Evolutionary conservation across 2,888 invertebrate genomes (phyloP).

Genomic region (Mimumesa dahlbomi): DNA sequence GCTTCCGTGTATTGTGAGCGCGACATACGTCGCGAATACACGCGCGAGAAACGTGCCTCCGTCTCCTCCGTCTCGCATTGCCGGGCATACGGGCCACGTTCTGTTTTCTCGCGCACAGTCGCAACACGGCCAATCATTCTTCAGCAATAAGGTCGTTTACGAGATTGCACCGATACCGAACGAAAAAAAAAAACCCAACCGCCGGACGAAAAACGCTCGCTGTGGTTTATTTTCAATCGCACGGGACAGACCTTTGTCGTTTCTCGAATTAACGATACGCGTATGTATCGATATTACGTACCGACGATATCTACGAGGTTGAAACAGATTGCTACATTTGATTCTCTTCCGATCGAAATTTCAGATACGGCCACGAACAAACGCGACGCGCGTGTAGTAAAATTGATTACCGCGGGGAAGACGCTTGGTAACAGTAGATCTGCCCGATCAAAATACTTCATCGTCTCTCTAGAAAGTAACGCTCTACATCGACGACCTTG

Average conservation of each 20-base stretch:
- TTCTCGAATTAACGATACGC: no score
- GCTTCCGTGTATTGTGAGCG: conserved; percentile 47
- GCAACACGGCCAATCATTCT: conserved; percentile 48
- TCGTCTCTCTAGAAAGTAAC: conserved; percentile 61
- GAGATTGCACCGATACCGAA: no score
- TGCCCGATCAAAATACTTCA: conserved; percentile 13
- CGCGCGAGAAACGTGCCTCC: conserved; percentile 53
- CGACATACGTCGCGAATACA: conserved; percentile 30
- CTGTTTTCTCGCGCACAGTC: conserved; percentile 59
- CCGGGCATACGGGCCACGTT: conserved; percentile 68
- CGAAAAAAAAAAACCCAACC: no score
- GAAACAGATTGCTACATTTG: no score
- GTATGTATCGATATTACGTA: no score
- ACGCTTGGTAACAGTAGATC: background rate
- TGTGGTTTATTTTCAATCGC: background rate
- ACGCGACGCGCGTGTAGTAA: no score
- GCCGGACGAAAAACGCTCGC: no score
- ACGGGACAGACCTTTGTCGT: conserved; percentile 3
- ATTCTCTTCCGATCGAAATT: no score
- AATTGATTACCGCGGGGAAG: background rate
- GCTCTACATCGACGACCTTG: conserved; percentile 64
- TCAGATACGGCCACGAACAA: no score
- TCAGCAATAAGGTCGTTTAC: conserved; percentile 53
- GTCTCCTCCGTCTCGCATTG: conserved; percentile 67
- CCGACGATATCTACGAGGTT: no score